Base-by-base conservation (phyloP, 2,888 invertebrate genomes). In the Ceraclea dissimilis region DNA sequence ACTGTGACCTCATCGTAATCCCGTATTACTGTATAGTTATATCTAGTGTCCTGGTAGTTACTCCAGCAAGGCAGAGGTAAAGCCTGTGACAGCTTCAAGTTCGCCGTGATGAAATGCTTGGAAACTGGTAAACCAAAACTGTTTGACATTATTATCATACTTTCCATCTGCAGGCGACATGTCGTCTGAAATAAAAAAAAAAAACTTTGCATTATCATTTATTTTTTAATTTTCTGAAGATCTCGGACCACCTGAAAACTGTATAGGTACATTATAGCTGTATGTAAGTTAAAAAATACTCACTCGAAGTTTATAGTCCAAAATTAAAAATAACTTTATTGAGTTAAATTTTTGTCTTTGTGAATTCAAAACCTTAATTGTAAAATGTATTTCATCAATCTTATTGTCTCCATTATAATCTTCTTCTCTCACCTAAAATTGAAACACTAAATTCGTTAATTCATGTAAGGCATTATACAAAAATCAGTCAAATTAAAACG, bases 261-360 rank as follows among this genome's bases (percentile, higher is more conserved):
- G n/a, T n/a, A n/a, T n/a, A n/a, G n/a, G n/a, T n/a, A n/a, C n/a
- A n/a, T n/a, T n/a, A n/a, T n/a, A n/a, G n/a, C n/a, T n/a, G n/a
- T n/a, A n/a, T n/a, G n/a, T n/a, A n/a, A n/a, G n/a, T n/a, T n/a
- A n/a, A n/a, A n/a, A 26, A 39, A 39, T 8, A 68, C 69, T 74
- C 75, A 87, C 88, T 69, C 77, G 70, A 60, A 88, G 67, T 67
- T 78, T 78, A 62, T 83, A 83, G 67, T 84, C 81, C 63, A 86
- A 68, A 34, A 78, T 72, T 62, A 85, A 67, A 57, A 86, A 67
- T 47, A 86, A 65, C 57, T 79, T 71, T 4, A 85, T 65, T 8
- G 82, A 80, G 47, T 73, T 65, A n/a, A 88, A 71, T 54, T 74
- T 74, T 63, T 75, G 71, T 44, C 74, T 68, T 43, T 73, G 69